Evolutionary conservation across 2,113 vertebrate species (phyloP), one percentile per base, ranked within the genome.

Genomic region (Phaethon lepturus): DNA sequence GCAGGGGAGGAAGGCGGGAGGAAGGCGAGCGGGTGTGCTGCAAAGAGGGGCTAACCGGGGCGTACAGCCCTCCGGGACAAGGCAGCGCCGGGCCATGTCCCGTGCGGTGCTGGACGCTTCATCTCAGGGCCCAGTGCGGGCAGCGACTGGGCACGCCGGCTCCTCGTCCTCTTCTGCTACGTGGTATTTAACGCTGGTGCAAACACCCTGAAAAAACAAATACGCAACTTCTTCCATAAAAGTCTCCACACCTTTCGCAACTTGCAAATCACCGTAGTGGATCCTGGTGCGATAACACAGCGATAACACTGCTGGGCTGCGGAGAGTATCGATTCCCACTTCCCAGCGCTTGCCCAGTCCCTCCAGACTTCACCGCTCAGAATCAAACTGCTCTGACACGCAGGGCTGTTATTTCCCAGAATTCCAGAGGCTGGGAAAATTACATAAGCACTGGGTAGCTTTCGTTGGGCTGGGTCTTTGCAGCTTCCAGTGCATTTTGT

Each of bases 141-240:
- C 13, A 33, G 18, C 9, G 40, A 35, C 10, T 9, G 24, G 69
- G 82, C 1, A 0, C 0, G 1, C 24, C 4, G n/a, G 62, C 12
- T 59, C 44, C 45, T 59, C 1, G 0, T 67, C 44, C 29, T 44
- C 25, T 20, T 24, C 44, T 40, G 6, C 44, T 42, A 24, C 1
- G 0, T 77, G 33, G 17, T 52, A 26, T 87, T 45, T 45, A 63
- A 52, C 1, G 3, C 40, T 55, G 40, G 25, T 20, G 22, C 22
- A 47, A 49, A 67, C 49, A 7, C 11, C 10, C 31, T 35, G 53
- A 33, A 18, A 44, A 50, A 60, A 3, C 6, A 10, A 47, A n/a
- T 14, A 55, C 45, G 10, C 50, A 55, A 44, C 56, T 24, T 64
- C 73, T 74, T 9, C 26, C 26, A 13, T 33, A 7, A 44, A 42